These are phyloP conservation scores for Lophura nycthemera DNA, from an alignment of 2,113 vertebrate species.

Conservation along the genomic window DNA sequence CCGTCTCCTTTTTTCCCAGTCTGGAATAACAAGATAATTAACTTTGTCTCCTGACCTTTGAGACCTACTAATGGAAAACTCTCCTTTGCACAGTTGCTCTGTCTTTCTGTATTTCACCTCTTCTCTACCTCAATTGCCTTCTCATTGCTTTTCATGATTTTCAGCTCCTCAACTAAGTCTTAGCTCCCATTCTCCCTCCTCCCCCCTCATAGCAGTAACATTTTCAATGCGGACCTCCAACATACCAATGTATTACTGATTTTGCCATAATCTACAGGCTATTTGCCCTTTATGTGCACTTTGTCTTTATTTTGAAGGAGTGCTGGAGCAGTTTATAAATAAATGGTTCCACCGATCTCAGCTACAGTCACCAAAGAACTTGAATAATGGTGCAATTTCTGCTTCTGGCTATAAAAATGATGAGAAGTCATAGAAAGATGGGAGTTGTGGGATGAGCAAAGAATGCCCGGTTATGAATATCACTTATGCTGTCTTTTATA, in stretches of 20 bases:
- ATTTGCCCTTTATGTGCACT: not conserved
- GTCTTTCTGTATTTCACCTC: not conserved
- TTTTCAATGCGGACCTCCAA: not conserved
- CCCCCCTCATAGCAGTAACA: not conserved
- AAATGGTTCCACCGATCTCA: not conserved
- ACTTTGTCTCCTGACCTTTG: not conserved
- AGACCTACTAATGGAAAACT: not conserved
- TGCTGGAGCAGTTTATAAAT: not conserved
- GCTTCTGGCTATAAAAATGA: not conserved
- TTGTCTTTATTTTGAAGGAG: not conserved
- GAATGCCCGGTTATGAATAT: not conserved
- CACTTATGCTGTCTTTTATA: not conserved
- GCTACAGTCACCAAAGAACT: not conserved
- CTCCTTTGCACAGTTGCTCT: not conserved
- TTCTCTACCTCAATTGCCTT: not conserved
- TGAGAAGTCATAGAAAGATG: not conserved
- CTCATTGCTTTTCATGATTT: not conserved
- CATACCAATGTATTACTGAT: not conserved
- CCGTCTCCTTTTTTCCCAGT: not conserved
- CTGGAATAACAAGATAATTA: not conserved
- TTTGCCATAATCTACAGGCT: not conserved
- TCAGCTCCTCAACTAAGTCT: not conserved
- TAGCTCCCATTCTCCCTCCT: not conserved
- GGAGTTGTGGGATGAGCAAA: not conserved
- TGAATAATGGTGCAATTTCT: not conserved